These are phyloP conservation scores for Epinotia brunnichana DNA, from an alignment of 2,888 invertebrate genomes.

Conservation along the genomic window DNA sequence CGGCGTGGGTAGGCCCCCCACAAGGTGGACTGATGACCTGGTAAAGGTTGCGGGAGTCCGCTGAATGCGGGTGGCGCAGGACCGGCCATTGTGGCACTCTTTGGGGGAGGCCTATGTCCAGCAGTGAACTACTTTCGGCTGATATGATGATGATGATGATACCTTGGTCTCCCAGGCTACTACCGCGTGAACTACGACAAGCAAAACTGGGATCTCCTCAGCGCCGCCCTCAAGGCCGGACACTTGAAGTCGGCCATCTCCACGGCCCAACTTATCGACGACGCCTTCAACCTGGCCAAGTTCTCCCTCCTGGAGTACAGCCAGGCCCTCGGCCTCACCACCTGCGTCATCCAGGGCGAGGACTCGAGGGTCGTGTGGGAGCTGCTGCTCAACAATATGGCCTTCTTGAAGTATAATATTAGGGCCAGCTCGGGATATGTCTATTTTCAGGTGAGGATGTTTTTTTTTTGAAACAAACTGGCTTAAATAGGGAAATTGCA, in stretches of 20 bases:
- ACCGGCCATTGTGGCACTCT: no score
- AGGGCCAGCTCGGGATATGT: slow-evolving; percentile 52
- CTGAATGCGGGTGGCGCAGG: no score
- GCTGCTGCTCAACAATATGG: slow-evolving; percentile 82
- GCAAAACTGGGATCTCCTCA: slow-evolving; percentile 83
- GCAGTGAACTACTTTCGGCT: no score
- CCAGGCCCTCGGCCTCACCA: slow-evolving; percentile 85
- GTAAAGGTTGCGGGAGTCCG: no score
- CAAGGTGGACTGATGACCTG: no score
- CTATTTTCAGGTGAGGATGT: slow-evolving; percentile 18
- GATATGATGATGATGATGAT: no score
- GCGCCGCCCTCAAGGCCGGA: slow-evolving; percentile 77
- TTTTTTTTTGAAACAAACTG: no score
- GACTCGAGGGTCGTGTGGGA: slow-evolving; percentile 88
- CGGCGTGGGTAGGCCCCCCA: no score
- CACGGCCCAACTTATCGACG: slow-evolving; percentile 89
- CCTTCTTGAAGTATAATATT: slow-evolving; percentile 77
- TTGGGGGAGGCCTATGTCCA: no score
- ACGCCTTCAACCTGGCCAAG: slow-evolving; percentile 87
- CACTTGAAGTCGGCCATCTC: slow-evolving; percentile 83
- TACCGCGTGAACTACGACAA: slow-evolving; percentile 86
- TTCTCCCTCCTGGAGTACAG: slow-evolving; percentile 83
- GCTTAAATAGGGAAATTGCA: no score
- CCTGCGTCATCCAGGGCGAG: slow-evolving; percentile 84
- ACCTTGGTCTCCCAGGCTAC: slow-evolving; percentile 83